Evolutionary conservation across 1,140 invertebrate species (phyloP).

Genomic region (Scaptomyza hsui): DNA sequence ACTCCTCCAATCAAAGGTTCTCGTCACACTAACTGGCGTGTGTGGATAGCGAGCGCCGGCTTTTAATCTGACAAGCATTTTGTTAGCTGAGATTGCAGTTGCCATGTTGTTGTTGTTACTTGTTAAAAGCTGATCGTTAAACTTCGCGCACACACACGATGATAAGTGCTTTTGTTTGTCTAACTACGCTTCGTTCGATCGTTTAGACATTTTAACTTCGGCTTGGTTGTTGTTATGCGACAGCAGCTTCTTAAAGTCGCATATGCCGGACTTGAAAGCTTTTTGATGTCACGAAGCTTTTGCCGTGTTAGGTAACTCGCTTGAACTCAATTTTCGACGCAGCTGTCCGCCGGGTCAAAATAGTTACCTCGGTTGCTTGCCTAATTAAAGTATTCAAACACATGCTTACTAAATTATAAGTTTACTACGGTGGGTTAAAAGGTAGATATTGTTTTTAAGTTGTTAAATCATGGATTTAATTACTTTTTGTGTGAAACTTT

Average conservation of each 20-base stretch:
- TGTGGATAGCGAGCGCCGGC: not conserved
- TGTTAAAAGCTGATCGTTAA: constrained; percentile 17
- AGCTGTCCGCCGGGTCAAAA: constrained; percentile 35
- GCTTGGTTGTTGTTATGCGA: not conserved
- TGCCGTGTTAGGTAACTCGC: constrained; percentile 16
- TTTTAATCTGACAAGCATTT: constrained; percentile 17
- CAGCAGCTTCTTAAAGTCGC: not conserved
- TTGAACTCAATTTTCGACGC: constrained; percentile 20
- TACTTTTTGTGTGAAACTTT: no score
- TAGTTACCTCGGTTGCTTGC: constrained; percentile 3
- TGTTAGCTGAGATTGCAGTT: constrained; percentile 20
- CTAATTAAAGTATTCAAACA: not conserved
- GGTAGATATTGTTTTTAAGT: no score
- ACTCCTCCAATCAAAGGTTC: constrained; percentile 30
- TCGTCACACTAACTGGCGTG: constrained; percentile 36
- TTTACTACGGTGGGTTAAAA: no score
- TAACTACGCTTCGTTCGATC: constrained; percentile 8
- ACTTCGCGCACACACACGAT: constrained; percentile 41
- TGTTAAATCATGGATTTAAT: no score
- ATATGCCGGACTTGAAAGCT: constrained; percentile 15
- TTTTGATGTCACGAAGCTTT: constrained; percentile 7
- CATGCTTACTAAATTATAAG: not conserved
- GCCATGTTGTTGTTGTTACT: constrained; percentile 6
- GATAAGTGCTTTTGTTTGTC: constrained; percentile 33
- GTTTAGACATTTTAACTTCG: not conserved